These are phyloP conservation scores for Malurus melanocephalus DNA, from an alignment of 2,113 vertebrate genomes.

Conservation along the genomic window DNA sequence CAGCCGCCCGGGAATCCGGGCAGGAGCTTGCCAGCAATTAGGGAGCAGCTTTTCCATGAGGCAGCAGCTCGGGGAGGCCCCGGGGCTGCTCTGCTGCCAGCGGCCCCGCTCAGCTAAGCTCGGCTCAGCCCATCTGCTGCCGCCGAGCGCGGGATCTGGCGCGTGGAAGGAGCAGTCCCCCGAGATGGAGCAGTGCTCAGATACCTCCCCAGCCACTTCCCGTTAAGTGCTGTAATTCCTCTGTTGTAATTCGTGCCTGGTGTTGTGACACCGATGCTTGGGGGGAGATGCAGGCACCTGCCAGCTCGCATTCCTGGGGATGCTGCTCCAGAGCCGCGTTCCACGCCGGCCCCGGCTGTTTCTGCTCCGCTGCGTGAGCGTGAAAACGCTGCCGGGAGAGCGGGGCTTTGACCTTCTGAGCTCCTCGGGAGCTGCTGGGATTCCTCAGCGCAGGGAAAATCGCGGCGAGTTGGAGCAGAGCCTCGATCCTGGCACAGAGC, in stretches of 20 bases:
- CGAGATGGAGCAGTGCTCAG: neutral
- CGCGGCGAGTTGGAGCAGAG: constrained; percentile 55
- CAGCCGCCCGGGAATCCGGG: neutral
- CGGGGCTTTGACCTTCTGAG: neutral
- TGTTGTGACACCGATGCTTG: neutral
- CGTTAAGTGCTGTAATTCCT: neutral
- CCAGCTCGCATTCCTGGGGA: neutral
- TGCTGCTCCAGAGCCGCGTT: neutral
- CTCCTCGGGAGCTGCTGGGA: constrained; percentile 16
- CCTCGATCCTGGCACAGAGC: constrained; percentile 1
- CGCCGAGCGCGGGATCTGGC: neutral
- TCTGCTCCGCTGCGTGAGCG: neutral
- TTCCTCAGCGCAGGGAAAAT: constrained; percentile 41
- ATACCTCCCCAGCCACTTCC: neutral
- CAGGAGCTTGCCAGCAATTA: neutral
- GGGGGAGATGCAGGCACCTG: neutral
- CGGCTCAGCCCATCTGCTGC: neutral
- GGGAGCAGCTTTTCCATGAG: neutral
- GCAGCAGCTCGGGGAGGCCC: neutral
- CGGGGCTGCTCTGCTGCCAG: neutral
- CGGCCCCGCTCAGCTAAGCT: neutral
- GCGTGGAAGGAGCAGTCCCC: accelerated
- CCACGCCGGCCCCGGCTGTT: neutral
- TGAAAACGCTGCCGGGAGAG: neutral
- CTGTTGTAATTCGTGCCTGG: neutral